Base-by-base conservation (phyloP, 2,888 invertebrate genomes). In the Patella ulyssiponensis region DNA sequence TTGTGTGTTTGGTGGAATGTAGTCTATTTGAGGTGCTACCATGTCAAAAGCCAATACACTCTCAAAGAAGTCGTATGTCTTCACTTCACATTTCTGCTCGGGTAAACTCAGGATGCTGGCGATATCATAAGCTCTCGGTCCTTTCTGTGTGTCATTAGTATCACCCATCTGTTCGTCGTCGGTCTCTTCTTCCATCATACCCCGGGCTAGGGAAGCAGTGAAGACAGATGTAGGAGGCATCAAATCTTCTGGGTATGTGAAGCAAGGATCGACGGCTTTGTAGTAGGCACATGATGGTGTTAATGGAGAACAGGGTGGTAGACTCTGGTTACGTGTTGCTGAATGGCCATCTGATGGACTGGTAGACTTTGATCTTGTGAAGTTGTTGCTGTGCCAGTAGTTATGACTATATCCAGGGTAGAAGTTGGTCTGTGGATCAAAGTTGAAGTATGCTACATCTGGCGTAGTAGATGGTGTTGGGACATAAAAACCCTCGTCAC, bases 241-340 rank as follows among this genome's bases (percentile, higher is more conserved):
- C 12, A 64, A 14, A 23, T 64, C 64, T 64, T 64, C 64, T 23
- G 64, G 64, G 23, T 64, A 64, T 3, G 23, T 23, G 23, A 64
- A 64, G 11, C 14, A 23, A 0, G 64, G 64, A 3, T 20, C 23
- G 3, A n/a, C 2, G 23, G 64, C 20, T 9, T 64, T 64, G 20
- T 64, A 64, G 20, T 64, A 64, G 3, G 64, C 64, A 64, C 64
- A 64, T 20, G 64, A 64, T 64, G 64, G 64, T 12, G 64, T 64
- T 64, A 64, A 23, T 20, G 64, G 64, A 64, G 64, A 64, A 0
- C 20, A 11, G 11, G 64, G 64, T 64, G 64, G 64, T 12, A 64
- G 64, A 3, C 20, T 64, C 23, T 23, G 20, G 23, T 64, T 64
- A 4, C 11, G 12, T 0, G 20, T 2, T n/a, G 20, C 2, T 20